Conservation (phyloP, 1,140 invertebrate species). For the Psilanteris sp. region DNA sequence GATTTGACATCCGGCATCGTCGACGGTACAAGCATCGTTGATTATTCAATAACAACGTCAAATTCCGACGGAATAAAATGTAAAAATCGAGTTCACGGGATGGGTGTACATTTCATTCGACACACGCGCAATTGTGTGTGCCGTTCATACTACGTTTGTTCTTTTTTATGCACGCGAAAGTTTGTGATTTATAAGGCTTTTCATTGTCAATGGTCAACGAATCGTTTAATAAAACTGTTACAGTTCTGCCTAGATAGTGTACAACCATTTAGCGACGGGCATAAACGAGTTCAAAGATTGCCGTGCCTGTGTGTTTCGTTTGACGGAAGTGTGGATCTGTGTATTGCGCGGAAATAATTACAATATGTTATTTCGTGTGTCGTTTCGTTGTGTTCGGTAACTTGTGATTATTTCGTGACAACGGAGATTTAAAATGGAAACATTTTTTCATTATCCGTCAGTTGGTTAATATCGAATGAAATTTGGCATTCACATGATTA, state of each 20-base stretch:
- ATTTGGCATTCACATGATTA: too few species aligned
- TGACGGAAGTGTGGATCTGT: too few species aligned
- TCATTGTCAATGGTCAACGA: slow-evolving; percentile 35
- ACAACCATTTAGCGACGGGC: slow-evolving; percentile 1
- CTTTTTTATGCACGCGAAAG: slow-evolving; percentile 8
- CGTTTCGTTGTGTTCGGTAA: too few species aligned
- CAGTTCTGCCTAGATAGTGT: background rate
- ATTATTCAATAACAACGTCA: slow-evolving; percentile 54
- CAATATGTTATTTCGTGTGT: too few species aligned
- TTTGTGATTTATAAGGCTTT: slow-evolving; percentile 35
- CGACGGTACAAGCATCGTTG: slow-evolving; percentile 9
- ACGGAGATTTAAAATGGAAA: too few species aligned
- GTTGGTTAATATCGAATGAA: too few species aligned
- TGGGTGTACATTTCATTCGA: slow-evolving; percentile 4
- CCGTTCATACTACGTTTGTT: slow-evolving; percentile 18
- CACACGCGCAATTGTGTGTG: slow-evolving; percentile 12
- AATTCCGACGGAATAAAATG: slow-evolving; percentile 14
- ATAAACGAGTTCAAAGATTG: slow-evolving; percentile 16
- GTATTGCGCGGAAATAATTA: too few species aligned
- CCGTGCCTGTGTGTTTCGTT: too few species aligned
- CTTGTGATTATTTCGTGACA: too few species aligned
- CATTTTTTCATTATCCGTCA: too few species aligned
- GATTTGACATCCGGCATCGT: slow-evolving; percentile 11
- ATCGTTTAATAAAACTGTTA: slow-evolving; percentile 38
- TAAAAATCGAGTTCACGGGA: slow-evolving; percentile 16